phyloP scores from a whole-genome alignment of 2,797 vertebrate species.

The Vespertilio murinus region DNA sequence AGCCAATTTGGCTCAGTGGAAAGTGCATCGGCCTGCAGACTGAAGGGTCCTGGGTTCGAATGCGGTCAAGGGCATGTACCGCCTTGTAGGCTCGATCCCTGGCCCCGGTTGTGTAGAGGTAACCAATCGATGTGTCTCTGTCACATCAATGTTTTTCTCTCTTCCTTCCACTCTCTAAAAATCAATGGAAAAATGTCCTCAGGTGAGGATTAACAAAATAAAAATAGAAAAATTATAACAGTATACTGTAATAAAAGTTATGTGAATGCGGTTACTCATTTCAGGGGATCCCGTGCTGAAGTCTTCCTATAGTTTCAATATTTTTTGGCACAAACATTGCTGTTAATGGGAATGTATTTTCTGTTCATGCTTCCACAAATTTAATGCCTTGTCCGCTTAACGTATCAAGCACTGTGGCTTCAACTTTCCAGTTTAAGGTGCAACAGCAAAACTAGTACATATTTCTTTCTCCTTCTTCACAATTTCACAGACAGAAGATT shows the following conservation, averaged over 20 bases:
- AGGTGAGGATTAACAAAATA: too few species aligned
- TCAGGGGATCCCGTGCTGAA: neutral
- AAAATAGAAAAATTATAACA: neutral
- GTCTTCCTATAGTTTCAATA: neutral
- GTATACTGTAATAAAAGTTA: neutral
- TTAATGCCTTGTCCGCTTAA: neutral
- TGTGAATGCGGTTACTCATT: neutral
- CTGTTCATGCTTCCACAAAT: neutral
- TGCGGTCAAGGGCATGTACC: too few species aligned
- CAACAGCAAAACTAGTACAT: neutral
- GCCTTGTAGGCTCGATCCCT: too few species aligned
- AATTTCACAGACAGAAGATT: neutral
- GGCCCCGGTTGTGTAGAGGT: too few species aligned
- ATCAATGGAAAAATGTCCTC: too few species aligned
- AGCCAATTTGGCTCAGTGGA: too few species aligned
- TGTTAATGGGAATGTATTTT: neutral
- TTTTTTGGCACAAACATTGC: neutral
- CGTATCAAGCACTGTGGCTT: neutral
- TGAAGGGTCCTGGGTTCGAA: too few species aligned
- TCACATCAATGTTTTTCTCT: too few species aligned
- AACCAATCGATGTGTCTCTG: too few species aligned
- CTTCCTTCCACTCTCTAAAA: too few species aligned
- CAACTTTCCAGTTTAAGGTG: neutral
- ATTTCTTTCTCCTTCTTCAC: neutral
- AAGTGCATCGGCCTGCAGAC: too few species aligned